Conservation (phyloP, 2,113 vertebrate species). For the Campylorhamphus procurvoides region DNA sequence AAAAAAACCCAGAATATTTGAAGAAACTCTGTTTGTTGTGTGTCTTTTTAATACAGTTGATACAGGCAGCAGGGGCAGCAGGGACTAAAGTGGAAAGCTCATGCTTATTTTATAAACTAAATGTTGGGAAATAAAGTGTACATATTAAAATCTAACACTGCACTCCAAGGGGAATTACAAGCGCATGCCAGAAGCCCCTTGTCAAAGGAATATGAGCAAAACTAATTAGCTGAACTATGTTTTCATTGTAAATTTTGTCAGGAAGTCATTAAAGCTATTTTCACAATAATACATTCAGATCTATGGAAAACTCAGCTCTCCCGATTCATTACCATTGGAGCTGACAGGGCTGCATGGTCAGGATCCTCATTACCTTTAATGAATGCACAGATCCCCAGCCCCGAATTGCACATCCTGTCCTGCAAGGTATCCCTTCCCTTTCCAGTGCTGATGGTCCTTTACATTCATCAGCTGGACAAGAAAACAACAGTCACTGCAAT, state of each 20-base stretch:
- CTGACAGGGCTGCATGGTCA: background rate
- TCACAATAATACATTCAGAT: slow-evolving; percentile 17
- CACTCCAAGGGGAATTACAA: slow-evolving; percentile 31
- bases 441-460: rapidly evolving
- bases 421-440: background rate
- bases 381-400: background rate
- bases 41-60: background rate
- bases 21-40: background rate
- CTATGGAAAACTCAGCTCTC: slow-evolving; percentile 1
- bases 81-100: background rate
- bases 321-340: slow-evolving; percentile 38
- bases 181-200: background rate
- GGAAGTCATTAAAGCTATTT: slow-evolving; percentile 48
- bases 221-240: slow-evolving; percentile 32
- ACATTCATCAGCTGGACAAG: background rate
- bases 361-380: slow-evolving; percentile 37
- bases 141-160: background rate
- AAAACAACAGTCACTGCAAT: background rate
- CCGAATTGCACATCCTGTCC: background rate
- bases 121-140: background rate
- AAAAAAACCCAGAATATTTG: background rate
- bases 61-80: background rate
- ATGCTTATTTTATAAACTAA: background rate
- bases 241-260: slow-evolving; percentile 43
- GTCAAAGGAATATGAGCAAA: slow-evolving; percentile 30